Evolutionary conservation across 2,888 invertebrate species (phyloP), one percentile per base, ranked within the genome.

Genomic region (Oxyscelio sp.): DNA sequence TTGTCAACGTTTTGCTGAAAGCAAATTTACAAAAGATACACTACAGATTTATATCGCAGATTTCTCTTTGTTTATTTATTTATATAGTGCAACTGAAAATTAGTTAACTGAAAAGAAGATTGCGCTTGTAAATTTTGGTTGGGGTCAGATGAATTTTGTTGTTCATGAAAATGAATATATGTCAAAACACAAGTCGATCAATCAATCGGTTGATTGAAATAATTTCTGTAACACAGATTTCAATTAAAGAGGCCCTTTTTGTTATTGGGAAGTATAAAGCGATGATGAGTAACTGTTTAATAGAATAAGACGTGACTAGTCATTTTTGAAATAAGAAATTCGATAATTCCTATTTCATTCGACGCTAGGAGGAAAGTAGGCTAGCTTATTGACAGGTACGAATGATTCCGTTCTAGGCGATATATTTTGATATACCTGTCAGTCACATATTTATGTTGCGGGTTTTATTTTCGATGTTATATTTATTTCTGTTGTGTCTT

Each of bases 341-440:
- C 75, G 66, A 77, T 40, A 59, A 74, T 71, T 75, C 82, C 75
- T 71, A 77, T 82, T 82, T 75, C 75, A 71, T 58, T 82, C 71
- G 63, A 83, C 56, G 71, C 83, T 83, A 83, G 59, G 66, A 66
- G 71, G 83, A 71, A 77, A 71, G 71, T 66, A 83, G 73, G 83
- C 77, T 77, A 77, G 77, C 71, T 65, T 83, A 83, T 73, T 73
- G 77, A 71, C 83, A 83, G 83, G 83, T 75, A 68, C 81, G 63
- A 82, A 82, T 50, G 68, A 61, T 71, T 50, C 38, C 9, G 0
- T 63, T 66, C 13, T 8, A 8, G 2, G 22, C 56, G 58, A 17
- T 61, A 38, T 38, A 63, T 78, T 70, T 68, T 43, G 61, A 59
- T 59, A 54, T 78, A 63, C 38, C 38, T 38, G 38, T 38, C 38